Percentiles rank a stretch among this genome's conserved stretches.
Conservation (phyloP, 2,797 vertebrate species). For the Alca torda region DNA sequence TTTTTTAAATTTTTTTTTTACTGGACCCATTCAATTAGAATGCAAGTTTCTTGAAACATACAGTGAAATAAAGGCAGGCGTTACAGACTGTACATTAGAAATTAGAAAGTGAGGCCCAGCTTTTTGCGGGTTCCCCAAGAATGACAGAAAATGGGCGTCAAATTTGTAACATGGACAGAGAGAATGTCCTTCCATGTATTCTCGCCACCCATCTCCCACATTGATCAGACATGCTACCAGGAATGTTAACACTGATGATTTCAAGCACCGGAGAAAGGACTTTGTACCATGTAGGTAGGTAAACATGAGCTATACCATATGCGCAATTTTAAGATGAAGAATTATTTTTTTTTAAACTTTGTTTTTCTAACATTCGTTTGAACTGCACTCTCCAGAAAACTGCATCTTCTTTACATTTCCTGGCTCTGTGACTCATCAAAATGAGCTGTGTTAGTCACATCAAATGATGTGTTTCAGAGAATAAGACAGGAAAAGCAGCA, state of each 20-base stretch:
- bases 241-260: background rate
- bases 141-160: background rate
- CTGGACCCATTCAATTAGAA: background rate
- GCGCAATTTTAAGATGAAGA: background rate
- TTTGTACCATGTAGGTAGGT: background rate
- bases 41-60: background rate
- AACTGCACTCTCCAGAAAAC: background rate
- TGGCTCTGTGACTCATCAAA: slow-evolving; percentile 50
- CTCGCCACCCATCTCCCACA: background rate
- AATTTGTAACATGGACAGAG: background rate
- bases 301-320: background rate
- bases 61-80: background rate
- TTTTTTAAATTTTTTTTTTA: background rate
- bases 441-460: slow-evolving; percentile 40
- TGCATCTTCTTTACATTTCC: background rate
- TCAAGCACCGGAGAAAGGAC: background rate
- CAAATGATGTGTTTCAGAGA: background rate
- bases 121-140: background rate
- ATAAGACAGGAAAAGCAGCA: slow-evolving; percentile 31
- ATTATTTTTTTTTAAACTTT: background rate
- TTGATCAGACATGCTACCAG: background rate
- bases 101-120: background rate
- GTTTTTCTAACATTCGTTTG: background rate
- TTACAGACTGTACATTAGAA: background rate
- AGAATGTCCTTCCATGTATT: background rate